Percentiles rank a stretch among this genome's conserved stretches.
These are phyloP conservation scores for Clarias batrachus DNA, from an alignment of 2,113 vertebrate species.

Conservation along the genomic window DNA sequence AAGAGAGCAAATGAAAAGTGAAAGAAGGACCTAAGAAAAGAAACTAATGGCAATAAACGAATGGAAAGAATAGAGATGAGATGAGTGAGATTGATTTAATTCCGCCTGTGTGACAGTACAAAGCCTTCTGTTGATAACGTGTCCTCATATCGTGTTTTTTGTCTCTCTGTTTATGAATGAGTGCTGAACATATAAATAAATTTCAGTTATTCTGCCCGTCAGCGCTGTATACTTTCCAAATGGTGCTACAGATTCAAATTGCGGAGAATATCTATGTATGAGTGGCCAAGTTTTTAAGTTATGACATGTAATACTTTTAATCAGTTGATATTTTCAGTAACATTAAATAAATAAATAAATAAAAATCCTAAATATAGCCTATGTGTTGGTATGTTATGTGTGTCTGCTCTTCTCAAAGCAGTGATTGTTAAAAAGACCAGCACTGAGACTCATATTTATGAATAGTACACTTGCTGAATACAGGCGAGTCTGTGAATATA, in stretches of 20 bases:
- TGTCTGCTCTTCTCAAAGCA: slow-evolving; percentile 16
- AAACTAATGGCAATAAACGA: background rate
- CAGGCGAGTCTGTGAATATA: background rate
- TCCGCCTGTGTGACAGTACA: background rate
- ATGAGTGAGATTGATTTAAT: slow-evolving; percentile 17
- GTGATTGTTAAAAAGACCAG: background rate
- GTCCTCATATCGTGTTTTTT: slow-evolving; percentile 37
- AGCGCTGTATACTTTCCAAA: slow-evolving; percentile 47
- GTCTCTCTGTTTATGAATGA: slow-evolving; percentile 44
- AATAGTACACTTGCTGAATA: background rate
- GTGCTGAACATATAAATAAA: slow-evolving; percentile 50
- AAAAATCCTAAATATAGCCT: slow-evolving; percentile 30
- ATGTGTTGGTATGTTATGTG: slow-evolving; percentile 9
- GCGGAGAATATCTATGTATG: slow-evolving; percentile 18
- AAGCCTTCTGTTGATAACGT: slow-evolving; percentile 20
- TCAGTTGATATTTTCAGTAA: slow-evolving; percentile 43
- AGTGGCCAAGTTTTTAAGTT: slow-evolving; percentile 37
- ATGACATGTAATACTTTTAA: slow-evolving; percentile 45
- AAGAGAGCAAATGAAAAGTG: slow-evolving; percentile 31
- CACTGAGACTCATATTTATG: background rate
- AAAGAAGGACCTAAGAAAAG: background rate
- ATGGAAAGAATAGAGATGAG: background rate
- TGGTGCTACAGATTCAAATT: slow-evolving; percentile 49
- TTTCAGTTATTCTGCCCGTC: slow-evolving; percentile 40
- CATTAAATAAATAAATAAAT: slow-evolving; percentile 16